Base-by-base conservation (phyloP, 2,888 invertebrate species). In the Phengaris alcon region DNA sequence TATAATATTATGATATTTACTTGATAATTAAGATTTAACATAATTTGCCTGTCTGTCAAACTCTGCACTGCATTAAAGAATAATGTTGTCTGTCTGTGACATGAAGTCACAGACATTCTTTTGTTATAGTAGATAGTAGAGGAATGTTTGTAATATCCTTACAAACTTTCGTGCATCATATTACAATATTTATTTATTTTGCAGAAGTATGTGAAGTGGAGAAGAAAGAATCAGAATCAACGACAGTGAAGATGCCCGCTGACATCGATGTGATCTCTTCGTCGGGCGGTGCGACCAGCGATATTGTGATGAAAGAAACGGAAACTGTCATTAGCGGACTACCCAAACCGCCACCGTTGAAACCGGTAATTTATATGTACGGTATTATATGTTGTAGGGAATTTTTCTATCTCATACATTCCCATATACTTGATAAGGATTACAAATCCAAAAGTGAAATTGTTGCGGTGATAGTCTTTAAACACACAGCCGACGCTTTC, bases 301-400 rank as follows among this genome's bases (percentile, higher is more conserved):
- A 83, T 4, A 83, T 87, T 0, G 76, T 79, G 1, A 81, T 79
- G 7, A 84, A 82, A 59, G 79, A 82, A 69, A 83, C 82, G 0
- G 86, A 86, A 75, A 79, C 82, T 0, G 81, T 85, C 1, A 86
- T 87, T 6, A 85, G 81, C 51, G 83, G 84, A 0, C 79, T 87
- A 51, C 83, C 86, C 0, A 86, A 83, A 68, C 83, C 84, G 0
- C 78, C 81, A 0, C 82, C 81, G 0, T 78, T 77, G 0, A 86
- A 83, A 75, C 77, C 77, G 55, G 86, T 86, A 44, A 84, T 83
- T 22, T 22, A 59, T 22, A 10, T 22, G 22, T 22, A 9, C 22
- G 4, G 15, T 0, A 10, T 59, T 59, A 5, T 59, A 35, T 35
- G 35, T 35, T 35, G 35, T 35, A 35, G 35, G 35, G 4, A 35